Percentiles rank a stretch among this genome's conserved stretches.
Conservation (phyloP, 2,888 invertebrate species). For the Hipparchia semele region DNA sequence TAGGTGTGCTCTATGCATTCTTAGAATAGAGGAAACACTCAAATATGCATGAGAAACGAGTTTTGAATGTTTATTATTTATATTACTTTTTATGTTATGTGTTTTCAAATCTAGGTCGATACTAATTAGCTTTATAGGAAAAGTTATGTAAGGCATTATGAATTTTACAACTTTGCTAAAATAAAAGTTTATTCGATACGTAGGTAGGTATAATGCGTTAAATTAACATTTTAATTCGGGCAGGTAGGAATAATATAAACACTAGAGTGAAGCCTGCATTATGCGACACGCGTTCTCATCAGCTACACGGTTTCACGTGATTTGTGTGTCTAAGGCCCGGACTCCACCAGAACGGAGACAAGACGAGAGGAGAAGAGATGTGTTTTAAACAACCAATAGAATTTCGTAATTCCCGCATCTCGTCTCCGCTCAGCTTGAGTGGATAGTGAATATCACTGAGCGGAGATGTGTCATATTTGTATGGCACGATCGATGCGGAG, state of each 20-base stretch:
- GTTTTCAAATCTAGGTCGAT: constrained; percentile 13
- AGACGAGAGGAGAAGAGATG: no score
- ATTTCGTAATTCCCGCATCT: no score
- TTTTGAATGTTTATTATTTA: constrained; percentile 12
- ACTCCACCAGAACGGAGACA: no score
- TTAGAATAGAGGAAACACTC: constrained; percentile 23
- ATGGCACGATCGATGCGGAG: no score
- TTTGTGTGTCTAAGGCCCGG: no score
- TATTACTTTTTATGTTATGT: no score
- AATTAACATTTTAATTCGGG: not conserved
- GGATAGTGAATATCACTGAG: no score
- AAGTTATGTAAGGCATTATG: not conserved
- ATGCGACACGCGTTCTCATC: not conserved
- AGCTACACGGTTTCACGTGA: not conserved
- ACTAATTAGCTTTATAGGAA: constrained; percentile 11
- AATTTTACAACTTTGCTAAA: constrained; percentile 3
- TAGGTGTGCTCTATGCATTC: constrained; percentile 24
- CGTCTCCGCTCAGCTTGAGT: no score
- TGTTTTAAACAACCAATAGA: no score
- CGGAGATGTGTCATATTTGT: no score
- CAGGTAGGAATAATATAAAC: no score
- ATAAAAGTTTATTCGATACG: not conserved
- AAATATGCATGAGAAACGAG: constrained; percentile 22
- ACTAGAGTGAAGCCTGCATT: no score
- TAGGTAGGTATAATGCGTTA: not conserved